A percentile compares a stretch with the other conserved stretches of the same genome.
Evolutionary conservation across 2,888 invertebrate genomes (phyloP).

Genomic region (Dorcus parallelipipedus): DNA sequence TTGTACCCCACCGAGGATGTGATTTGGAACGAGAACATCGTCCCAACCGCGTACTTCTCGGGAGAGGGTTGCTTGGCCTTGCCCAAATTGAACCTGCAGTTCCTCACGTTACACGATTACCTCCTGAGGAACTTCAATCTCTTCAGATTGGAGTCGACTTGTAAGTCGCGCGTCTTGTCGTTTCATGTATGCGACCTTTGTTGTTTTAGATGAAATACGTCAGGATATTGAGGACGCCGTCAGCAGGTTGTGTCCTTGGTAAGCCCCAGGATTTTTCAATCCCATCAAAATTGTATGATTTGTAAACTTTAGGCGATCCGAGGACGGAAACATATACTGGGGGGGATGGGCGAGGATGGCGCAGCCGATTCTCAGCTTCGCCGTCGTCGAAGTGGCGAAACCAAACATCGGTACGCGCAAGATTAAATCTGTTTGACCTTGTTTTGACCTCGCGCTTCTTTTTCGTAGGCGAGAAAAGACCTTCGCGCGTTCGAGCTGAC

Average conservation of each 20-base stretch:
- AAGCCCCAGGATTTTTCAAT: conserved; percentile 34
- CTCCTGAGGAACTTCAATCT: conserved; percentile 94
- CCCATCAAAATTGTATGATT: background rate
- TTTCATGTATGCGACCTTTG: no score
- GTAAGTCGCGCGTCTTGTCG: conserved; percentile 53
- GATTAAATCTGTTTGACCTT: background rate
- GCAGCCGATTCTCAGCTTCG: conserved; percentile 86
- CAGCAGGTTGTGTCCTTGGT: conserved; percentile 92
- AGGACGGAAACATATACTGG: conserved; percentile 82
- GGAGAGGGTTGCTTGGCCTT: conserved; percentile 94
- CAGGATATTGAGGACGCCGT: conserved; percentile 98
- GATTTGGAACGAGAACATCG: conserved; percentile 99
- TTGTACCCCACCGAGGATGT: conserved; percentile 97
- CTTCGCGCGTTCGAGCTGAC: conserved; percentile 93
- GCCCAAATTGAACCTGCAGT: conserved; percentile 97
- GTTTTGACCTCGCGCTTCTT: background rate
- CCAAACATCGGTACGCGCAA: conserved; percentile 64
- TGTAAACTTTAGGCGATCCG: conserved; percentile 65
- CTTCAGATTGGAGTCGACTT: conserved; percentile 96
- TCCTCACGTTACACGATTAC: conserved; percentile 97
- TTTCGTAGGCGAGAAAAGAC: conserved; percentile 78
- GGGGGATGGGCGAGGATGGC: conserved; percentile 99
- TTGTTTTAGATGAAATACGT: conserved; percentile 81
- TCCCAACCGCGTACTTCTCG: conserved; percentile 95
- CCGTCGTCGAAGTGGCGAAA: conserved; percentile 91